phyloP scores from a whole-genome alignment of 2,113 vertebrate genomes.

The Paratilapia polleni region DNA sequence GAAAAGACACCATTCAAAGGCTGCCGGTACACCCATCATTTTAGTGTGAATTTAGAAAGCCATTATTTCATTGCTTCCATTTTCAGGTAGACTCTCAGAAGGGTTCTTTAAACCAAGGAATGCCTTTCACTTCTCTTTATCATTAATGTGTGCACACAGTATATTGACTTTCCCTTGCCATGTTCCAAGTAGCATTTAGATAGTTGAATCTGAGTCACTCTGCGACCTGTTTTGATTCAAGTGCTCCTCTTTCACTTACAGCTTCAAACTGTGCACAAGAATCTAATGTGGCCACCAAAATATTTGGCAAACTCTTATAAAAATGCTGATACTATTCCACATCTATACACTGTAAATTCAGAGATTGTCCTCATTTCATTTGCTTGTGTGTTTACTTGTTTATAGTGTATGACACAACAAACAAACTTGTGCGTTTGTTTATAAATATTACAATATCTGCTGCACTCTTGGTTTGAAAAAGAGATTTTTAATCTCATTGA shows the following conservation, averaged over 20 bases:
- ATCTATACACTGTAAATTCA: too few relatives aligned
- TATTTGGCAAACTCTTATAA: too few relatives aligned
- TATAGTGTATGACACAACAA: neutral
- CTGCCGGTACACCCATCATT: constrained; percentile 13
- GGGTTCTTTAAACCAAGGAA: neutral
- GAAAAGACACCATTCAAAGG: neutral
- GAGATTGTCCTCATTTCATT: too few relatives aligned
- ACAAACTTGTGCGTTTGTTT: too few relatives aligned
- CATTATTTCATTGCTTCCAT: constrained; percentile 16
- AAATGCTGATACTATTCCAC: too few relatives aligned
- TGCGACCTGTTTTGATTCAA: too few relatives aligned
- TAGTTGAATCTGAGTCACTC: too few relatives aligned
- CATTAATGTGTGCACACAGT: neutral
- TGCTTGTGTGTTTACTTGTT: neutral
- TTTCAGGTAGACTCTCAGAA: neutral
- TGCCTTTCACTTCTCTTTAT: neutral
- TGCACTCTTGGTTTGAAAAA: too few relatives aligned
- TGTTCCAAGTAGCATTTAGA: neutral
- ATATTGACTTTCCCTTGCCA: neutral
- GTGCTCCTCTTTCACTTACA: too few relatives aligned
- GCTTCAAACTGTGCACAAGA: neutral
- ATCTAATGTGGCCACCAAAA: too few relatives aligned
- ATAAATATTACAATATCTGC: too few relatives aligned
- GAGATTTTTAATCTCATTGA: too few relatives aligned
- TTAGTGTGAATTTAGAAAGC: neutral